phyloP scores from a whole-genome alignment of 2,113 vertebrate species.

The Calonectris borealis region DNA sequence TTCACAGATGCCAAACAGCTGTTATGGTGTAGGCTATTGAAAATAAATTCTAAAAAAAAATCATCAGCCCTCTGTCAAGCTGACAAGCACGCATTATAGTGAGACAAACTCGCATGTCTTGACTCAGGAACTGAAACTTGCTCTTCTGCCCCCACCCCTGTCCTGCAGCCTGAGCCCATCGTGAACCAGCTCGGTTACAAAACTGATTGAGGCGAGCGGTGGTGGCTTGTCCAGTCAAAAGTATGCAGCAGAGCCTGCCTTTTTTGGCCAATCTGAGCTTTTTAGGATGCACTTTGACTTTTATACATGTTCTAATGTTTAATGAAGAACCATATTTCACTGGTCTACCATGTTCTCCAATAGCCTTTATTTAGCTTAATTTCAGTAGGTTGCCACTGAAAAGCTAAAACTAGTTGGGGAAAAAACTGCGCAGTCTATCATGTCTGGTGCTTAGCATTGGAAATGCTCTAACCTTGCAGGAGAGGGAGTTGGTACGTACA shows the following conservation, averaged over 20 bases:
- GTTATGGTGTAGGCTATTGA: not conserved
- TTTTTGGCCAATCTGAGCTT: not conserved
- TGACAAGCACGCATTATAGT: accelerated
- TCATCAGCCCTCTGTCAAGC: not conserved
- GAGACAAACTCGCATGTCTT: accelerated
- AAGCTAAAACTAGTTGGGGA: not conserved
- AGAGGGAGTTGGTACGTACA: not conserved
- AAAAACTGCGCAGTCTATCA: not conserved
- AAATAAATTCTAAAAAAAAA: not conserved
- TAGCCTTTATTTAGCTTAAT: not conserved
- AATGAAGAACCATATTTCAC: not conserved
- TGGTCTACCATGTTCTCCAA: not conserved
- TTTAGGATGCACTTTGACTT: not conserved
- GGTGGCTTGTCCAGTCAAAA: not conserved
- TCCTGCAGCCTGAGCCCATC: not conserved
- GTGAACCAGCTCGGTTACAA: not conserved
- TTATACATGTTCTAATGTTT: not conserved
- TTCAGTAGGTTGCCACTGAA: not conserved
- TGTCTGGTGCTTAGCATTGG: not conserved
- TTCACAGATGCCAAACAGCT: not conserved
- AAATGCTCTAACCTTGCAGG: not conserved
- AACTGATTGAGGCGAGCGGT: accelerated
- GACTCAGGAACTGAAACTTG: not conserved
- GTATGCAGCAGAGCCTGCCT: not conserved
- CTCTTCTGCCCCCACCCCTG: not conserved